Percentiles rank a stretch among this genome's conserved stretches.
These are phyloP conservation scores for Ashinkailepas kermadecensis DNA, from an alignment of 2,888 invertebrate species.

Conservation along the genomic window DNA sequence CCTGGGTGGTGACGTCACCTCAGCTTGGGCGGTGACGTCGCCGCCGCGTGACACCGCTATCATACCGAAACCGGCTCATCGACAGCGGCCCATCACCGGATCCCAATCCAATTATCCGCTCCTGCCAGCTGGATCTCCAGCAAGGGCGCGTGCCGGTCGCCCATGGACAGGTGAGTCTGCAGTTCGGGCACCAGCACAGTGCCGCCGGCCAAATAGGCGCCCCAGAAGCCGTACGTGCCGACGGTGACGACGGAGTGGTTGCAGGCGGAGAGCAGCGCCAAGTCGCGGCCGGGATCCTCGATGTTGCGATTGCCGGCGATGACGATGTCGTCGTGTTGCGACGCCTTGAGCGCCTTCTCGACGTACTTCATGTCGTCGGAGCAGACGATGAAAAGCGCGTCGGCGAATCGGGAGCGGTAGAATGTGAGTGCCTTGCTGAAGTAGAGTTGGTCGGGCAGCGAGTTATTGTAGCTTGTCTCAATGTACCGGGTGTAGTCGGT, in stretches of 20 bases:
- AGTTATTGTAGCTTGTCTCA: background rate
- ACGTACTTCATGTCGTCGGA: background rate
- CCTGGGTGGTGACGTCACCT: too few relatives aligned
- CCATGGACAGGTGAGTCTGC: background rate
- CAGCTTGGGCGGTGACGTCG: too few relatives aligned
- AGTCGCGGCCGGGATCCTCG: background rate
- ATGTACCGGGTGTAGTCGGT: background rate
- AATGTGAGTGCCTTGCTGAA: background rate
- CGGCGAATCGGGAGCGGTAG: background rate
- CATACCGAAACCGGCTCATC: too few relatives aligned
- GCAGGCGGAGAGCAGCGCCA: conserved; percentile 22
- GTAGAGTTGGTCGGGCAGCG: background rate
- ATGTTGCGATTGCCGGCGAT: background rate
- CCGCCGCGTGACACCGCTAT: too few relatives aligned
- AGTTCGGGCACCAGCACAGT: conserved; percentile 4
- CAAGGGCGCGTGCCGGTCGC: too few relatives aligned
- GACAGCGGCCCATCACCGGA: too few relatives aligned
- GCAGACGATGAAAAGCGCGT: conserved; percentile 11
- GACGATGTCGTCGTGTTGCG: background rate
- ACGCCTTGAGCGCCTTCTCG: background rate
- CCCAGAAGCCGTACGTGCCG: conserved; percentile 25
- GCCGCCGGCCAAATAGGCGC: conserved; percentile 22
- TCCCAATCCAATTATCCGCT: too few relatives aligned
- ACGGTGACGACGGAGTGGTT: conserved; percentile 18
- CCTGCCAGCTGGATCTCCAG: too few relatives aligned